A percentile compares a stretch with the other conserved stretches of the same genome.
These are phyloP conservation scores for Sesamia nonagrioides DNA, from an alignment of 1,140 invertebrate genomes.

Conservation along the genomic window DNA sequence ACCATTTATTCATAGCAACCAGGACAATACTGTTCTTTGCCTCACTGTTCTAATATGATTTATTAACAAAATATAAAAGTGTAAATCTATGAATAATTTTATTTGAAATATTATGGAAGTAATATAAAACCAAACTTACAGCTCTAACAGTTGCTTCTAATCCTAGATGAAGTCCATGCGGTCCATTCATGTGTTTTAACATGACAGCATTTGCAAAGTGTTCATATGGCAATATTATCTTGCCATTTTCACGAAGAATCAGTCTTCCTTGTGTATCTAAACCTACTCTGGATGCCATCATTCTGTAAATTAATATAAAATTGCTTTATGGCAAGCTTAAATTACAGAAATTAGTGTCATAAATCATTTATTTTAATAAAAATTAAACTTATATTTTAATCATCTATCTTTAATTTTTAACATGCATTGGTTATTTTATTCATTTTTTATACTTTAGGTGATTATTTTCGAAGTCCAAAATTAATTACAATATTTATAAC, in stretches of 20 bases:
- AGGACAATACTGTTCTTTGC: no score
- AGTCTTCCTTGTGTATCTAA: constrained; percentile 94
- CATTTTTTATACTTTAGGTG: no score
- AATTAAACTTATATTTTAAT: no score
- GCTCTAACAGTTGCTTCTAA: constrained; percentile 93
- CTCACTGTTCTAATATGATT: no score
- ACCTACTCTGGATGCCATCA: constrained; percentile 94
- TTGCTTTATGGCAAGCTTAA: not conserved
- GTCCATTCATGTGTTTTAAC: constrained; percentile 95
- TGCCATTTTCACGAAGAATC: constrained; percentile 94
- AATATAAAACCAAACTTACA: constrained; percentile 82
- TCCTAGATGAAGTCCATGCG: constrained; percentile 93
- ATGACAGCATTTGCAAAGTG: constrained; percentile 96
- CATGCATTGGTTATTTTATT: no score
- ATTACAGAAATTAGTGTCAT: no score
- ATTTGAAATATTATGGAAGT: no score
- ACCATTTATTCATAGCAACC: no score
- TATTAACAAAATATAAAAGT: no score
- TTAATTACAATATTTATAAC: not conserved
- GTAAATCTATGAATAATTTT: no score
- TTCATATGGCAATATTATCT: constrained; percentile 95
- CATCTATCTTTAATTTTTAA: no score
- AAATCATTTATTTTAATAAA: no score
- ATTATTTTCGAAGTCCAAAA: not conserved
- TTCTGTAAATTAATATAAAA: constrained; percentile 86